A percentile compares a stretch with the other conserved stretches of the same genome.
These are phyloP conservation scores for Siphonodentalium dalli DNA, from an alignment of 2,888 invertebrate species.

Conservation along the genomic window DNA sequence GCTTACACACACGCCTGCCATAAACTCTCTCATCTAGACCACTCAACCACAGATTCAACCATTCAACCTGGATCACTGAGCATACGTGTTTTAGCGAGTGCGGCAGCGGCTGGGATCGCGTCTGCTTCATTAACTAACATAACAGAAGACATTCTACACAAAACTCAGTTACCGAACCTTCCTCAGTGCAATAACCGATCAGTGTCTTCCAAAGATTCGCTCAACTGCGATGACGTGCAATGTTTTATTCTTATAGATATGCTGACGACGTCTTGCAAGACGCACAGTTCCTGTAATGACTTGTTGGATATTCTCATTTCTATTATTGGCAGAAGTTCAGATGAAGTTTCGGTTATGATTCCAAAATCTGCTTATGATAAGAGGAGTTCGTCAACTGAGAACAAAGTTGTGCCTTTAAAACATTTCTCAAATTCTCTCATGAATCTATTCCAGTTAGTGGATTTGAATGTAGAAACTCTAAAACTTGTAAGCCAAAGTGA, in stretches of 20 bases:
- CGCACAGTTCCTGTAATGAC: conserved; percentile 51
- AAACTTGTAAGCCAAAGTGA: no score
- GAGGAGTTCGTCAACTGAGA: no score
- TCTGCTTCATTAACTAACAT: conserved; percentile 49
- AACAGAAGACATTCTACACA: conserved; percentile 50
- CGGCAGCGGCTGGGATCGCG: conserved; percentile 57
- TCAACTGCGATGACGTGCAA: conserved; percentile 35
- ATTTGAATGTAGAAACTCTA: no score
- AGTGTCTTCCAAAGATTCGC: conserved; percentile 28
- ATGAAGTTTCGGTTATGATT: no score
- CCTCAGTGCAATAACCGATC: no score
- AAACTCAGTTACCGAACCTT: conserved; percentile 33
- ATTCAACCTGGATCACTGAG: conserved; percentile 26
- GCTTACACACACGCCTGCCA: conserved; percentile 41
- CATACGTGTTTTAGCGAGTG: conserved; percentile 46
- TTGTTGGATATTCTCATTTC: conserved; percentile 47
- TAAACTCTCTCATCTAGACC: conserved; percentile 34
- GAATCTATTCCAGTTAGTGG: no score
- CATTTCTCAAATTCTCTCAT: no score
- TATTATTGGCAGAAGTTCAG: conserved; percentile 14
- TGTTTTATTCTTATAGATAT: conserved; percentile 55
- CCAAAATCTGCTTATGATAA: no score
- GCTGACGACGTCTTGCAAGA: conserved; percentile 43
- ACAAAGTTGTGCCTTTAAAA: no score
- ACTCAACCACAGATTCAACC: conserved; percentile 3